Percentiles rank a stretch among this genome's conserved stretches.
Conservation (phyloP, 2,888 invertebrate species). For the Cylindroiulus punctatus region DNA sequence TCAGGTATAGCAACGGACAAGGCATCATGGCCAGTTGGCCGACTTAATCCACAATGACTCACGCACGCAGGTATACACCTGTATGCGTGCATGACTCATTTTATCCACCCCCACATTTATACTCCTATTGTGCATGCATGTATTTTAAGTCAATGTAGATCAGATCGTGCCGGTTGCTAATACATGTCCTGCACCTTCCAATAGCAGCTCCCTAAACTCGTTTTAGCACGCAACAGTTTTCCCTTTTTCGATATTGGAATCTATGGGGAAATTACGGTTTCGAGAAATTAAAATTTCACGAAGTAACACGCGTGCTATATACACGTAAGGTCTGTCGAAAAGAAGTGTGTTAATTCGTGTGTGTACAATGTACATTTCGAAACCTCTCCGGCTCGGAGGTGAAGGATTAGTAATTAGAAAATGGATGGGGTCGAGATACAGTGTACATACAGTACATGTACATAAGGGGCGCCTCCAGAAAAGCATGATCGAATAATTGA, state of each 20-base stretch:
- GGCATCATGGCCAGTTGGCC: too few relatives aligned
- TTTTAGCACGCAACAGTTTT: not conserved
- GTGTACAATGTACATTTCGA: not conserved
- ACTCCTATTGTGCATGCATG: not conserved
- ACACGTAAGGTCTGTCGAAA: not conserved
- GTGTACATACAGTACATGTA: not conserved
- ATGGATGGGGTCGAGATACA: not conserved
- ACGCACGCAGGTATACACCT: too few relatives aligned
- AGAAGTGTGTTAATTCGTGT: slow-evolving; percentile 17
- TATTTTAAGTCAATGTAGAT: not conserved
- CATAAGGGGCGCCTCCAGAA: not conserved
- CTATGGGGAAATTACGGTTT: slow-evolving; percentile 19
- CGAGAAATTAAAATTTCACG: slow-evolving; percentile 15
- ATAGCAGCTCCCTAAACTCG: not conserved
- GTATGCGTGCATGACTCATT: not conserved
- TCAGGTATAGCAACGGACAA: not conserved
- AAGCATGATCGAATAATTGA: not conserved
- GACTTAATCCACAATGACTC: not conserved
- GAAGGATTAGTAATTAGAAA: slow-evolving; percentile 27
- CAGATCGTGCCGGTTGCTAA: not conserved
- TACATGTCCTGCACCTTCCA: not conserved
- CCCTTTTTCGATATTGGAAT: not conserved
- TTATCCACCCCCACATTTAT: not conserved
- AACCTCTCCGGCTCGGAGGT: not conserved
- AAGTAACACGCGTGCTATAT: slow-evolving; percentile 11